phyloP scores from a whole-genome alignment of 2,888 invertebrate species.

The Melieria crassipennis region DNA sequence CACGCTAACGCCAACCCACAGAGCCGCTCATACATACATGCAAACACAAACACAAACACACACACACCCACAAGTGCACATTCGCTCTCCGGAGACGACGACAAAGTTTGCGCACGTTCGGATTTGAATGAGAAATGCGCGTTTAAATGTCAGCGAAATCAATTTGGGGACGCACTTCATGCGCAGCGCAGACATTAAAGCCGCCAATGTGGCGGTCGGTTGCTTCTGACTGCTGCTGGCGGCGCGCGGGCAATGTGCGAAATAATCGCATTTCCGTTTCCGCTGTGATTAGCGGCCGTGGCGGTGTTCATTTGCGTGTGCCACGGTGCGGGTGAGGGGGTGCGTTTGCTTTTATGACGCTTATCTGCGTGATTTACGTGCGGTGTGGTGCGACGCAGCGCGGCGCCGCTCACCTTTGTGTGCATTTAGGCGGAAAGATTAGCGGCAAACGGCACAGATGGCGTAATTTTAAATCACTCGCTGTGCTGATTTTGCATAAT shows the following conservation, averaged over 20 bases:
- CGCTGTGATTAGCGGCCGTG: slow-evolving; percentile 52
- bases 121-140: not conserved
- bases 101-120: not conserved
- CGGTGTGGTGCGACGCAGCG: slow-evolving; percentile 15
- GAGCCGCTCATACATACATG: not conserved
- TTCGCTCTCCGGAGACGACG: not conserved
- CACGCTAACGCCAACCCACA: not conserved
- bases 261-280: slow-evolving; percentile 58
- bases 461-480: no score
- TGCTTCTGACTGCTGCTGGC: not conserved
- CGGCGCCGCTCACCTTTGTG: not conserved
- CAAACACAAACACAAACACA: slow-evolving; percentile 4
- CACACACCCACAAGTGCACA: not conserved
- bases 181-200: slow-evolving; percentile 52
- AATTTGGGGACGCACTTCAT: slow-evolving; percentile 52
- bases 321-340: slow-evolving; percentile 20
- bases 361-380: slow-evolving; percentile 31
- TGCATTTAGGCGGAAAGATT: slow-evolving; percentile 29
- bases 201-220: not conserved
- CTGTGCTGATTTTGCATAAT: no score
- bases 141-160: slow-evolving; percentile 44
- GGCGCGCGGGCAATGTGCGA: slow-evolving; percentile 39
- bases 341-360: slow-evolving; percentile 15
- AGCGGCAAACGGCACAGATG: not conserved
- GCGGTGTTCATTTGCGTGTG: slow-evolving; percentile 15